Base-by-base conservation (phyloP, 2,888 invertebrate genomes). In the Gonocerus acuteangulatus region DNA sequence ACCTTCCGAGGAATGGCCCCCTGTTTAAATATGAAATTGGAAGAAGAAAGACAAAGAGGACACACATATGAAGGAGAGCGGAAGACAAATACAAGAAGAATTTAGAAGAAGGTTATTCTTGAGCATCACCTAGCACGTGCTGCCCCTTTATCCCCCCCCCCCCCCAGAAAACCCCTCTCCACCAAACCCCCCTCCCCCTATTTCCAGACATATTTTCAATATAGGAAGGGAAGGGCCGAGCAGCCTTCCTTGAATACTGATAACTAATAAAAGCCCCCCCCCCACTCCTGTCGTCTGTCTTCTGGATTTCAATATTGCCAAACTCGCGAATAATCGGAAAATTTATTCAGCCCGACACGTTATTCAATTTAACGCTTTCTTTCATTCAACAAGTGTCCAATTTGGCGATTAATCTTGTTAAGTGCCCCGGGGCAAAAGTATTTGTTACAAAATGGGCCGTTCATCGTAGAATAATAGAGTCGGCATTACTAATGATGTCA, bases 1-100 rank as follows among this genome's bases (percentile, higher is more conserved):
- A 27, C 4, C 27, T 27, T 9, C 4, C 27, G 27, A 27, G 27
- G 27, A 42, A 42, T 15, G 44, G 18, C 13, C 15, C 18, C 13
- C 42, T 54, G 54, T 54, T 54, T 44, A 54, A 54, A 54, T 54
- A 54, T 54, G 54, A 54, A 54, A 54, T 27, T n/a, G 36, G 32
- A 9, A 42, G 54, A 21, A n/a, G 21, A 16, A 15, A 9, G 27
- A 27, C 4, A 9, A 9, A 9, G 27, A 9, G 27, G 27, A 27
- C 9, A 21, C 48, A 48, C 42, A 54, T 19, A 36, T 22, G 42
- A 48, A 48, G 44, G 44, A 18, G 21, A 22, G 54, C 7, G 54
- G 44, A 18, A 36, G 36, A 44, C 36, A 54, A 22, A 44, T 36
- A 44, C 39, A 22, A n/a, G 36, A n/a, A n/a, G n/a, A n/a, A n/a